Evolutionary conservation across 1,140 invertebrate genomes (phyloP).

Genomic region (Drosophila subpulchrella): DNA sequence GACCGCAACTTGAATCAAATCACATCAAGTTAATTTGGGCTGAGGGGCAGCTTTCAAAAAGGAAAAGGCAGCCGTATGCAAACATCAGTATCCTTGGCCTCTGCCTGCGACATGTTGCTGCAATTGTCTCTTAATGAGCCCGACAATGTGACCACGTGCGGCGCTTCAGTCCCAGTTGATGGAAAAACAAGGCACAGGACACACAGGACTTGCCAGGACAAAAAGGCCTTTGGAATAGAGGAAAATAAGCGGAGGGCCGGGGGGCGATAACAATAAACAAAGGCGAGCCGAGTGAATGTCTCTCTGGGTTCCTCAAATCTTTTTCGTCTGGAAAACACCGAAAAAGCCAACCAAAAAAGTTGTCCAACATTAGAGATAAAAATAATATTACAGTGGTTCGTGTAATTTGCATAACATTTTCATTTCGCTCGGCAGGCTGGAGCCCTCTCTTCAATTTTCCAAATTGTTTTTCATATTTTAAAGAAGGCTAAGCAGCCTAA

Average conservation of each 20-base stretch:
- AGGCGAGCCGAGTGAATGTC: constrained; percentile 26
- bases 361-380: constrained; percentile 27
- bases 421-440: constrained; percentile 8
- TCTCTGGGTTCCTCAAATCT: constrained; percentile 40
- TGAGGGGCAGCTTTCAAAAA: constrained; percentile 66
- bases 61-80: constrained; percentile 10
- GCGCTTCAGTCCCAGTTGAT: constrained; percentile 16
- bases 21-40: constrained; percentile 53
- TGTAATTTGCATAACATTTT: constrained; percentile 42
- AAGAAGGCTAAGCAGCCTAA: neutral
- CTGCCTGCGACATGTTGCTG: constrained; percentile 62
- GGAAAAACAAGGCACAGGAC: constrained; percentile 21
- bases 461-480: constrained; percentile 18
- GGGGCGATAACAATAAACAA: constrained; percentile 63
- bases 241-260: neutral
- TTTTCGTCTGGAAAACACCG: constrained; percentile 22
- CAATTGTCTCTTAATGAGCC: constrained; percentile 59
- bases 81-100: constrained; percentile 26
- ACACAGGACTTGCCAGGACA: constrained; percentile 9
- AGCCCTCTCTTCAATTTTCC: constrained; percentile 3
- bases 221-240: constrained; percentile 40
- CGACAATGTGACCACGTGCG: constrained; percentile 61
- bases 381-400: constrained; percentile 37
- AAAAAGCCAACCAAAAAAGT: constrained; percentile 14
- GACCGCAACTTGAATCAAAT: constrained; percentile 33